Conservation (phyloP, 64 coral and sea anemone species). For the Exaiptasia diaphana region DNA sequence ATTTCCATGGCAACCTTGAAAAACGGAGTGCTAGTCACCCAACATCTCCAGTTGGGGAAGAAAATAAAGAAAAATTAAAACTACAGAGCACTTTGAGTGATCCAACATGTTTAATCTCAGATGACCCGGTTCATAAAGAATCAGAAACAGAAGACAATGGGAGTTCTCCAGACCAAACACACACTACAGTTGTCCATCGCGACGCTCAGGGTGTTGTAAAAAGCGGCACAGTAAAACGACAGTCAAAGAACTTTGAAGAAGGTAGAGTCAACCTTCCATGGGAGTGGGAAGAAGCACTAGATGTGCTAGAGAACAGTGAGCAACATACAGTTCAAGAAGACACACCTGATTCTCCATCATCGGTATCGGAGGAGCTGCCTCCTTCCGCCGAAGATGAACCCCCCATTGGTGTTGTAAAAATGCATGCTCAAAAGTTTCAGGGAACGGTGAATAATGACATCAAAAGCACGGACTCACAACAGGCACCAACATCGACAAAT, state of each 20-base stretch:
- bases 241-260: constrained; percentile 55
- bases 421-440: constrained; percentile 24
- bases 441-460: not conserved
- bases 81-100: not conserved
- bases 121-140: not conserved
- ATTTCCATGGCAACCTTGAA: not conserved
- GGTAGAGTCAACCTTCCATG: constrained; percentile 6
- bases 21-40: not conserved
- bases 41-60: not conserved
- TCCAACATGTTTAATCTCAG: not conserved
- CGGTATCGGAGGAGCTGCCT: no score
- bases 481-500: no score
- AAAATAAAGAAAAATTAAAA: not conserved
- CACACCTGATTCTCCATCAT: no score
- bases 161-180: not conserved
- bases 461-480: not conserved
- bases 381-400: not conserved
- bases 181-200: not conserved
- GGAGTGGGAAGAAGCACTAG: not conserved
- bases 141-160: not conserved
- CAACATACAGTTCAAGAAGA: no score
- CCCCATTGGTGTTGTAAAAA: not conserved
- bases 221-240: constrained; percentile 50
- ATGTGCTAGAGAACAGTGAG: not conserved
- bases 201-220: constrained; percentile 42